Evolutionary conservation across 2,888 invertebrate genomes (phyloP), one percentile per base, ranked within the genome.

Genomic region (Capitulum mitella): DNA sequence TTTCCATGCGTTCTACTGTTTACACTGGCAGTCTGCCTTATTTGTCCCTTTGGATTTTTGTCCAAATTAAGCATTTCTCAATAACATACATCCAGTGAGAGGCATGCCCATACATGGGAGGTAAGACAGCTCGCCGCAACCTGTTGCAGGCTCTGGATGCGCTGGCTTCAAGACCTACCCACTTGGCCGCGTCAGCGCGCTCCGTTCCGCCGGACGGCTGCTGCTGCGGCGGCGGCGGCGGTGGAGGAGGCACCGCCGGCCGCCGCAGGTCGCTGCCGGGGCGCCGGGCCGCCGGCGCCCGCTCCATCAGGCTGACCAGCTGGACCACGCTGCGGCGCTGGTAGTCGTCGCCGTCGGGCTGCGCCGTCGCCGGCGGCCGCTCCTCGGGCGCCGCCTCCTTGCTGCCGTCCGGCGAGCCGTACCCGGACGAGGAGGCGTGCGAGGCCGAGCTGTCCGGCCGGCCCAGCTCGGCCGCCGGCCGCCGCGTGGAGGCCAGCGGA

Each of bases 311-410:
- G 19, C 32, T 34, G 32, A 64, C 64, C 64, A 64, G 34, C 64
- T 64, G 64, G 19, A 64, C 64, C 34, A 64, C 64, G 34, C 64
- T 64, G 34, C 64, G 64, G 8, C 64, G 64, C 32, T 34, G 64
- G 64, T 51, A 51, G 51, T 22, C 16, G 19, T 22, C 16, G 51
- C 6, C 51, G n/a, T n/a, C n/a, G n/a, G n/a, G n/a, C n/a, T n/a
- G n/a, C n/a, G 51, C 22, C 51, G 22, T 3, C 51, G 51, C 51
- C 51, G 16, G 51, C 51, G 19, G 12, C 22, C 19, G 19, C 6
- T 32, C 61, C 61, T 61, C 61, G 10, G 32, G 64, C 64, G 32
- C 34, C 16, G 1, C 64, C 34, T 64, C 64, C 58, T 61, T 61
- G 58, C 58, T 61, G 58, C 32, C 58, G 29, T 61, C 58, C 32